Base-by-base conservation (phyloP, 2,113 vertebrate species). In the Ictidomys tridecemlineatus region DNA sequence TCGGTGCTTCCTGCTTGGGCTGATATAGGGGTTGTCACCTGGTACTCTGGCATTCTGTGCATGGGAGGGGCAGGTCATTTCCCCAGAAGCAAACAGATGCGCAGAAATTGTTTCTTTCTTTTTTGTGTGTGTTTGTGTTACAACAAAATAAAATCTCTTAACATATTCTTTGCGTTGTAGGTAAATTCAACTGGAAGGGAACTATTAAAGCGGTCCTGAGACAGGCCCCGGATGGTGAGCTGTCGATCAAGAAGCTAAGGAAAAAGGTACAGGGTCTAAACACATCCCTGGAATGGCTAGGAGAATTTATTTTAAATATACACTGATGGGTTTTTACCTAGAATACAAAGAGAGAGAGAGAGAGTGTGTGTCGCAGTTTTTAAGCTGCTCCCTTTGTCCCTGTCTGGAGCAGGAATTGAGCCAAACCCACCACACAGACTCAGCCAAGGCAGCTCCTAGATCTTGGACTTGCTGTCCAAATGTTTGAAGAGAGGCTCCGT, bases 141-240 rank as follows among this genome's bases (percentile, higher is more conserved):
- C 37, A 26, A 16, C 16, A 63, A 24, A 42, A 26, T 28, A 53
- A 9, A 37, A 0, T 4, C 9, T 63, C 39, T 58, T 20, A 34
- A 34, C 20, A 0, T 96, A 3, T 11, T 91, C 7, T 96, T 94
- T 94, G 7, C 87, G 74, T 97, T 78, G 78, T 89, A 99, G 99
- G 99, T 48, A 99, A 99, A 99, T 99, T 99, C 98, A 99, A 99
- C 97, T 99, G 99, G 99, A 99, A 99, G 72, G 99, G 99, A 96
- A 99, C 99, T 1, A 99, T 99, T 95, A 99, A 99, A 97, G 99
- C 99, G 0, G 94, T 99, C 92, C 98, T 99, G 92, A 99, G 94
- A 93, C 98, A 99, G 42, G 98, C 99, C 85, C 99, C 99, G 39
- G 99, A 99, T 87, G 99, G 99, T 3, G 99, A 99, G 93, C 97